Base-by-base conservation (phyloP, 2,113 vertebrate species). In the Seriola aureovittata region DNA sequence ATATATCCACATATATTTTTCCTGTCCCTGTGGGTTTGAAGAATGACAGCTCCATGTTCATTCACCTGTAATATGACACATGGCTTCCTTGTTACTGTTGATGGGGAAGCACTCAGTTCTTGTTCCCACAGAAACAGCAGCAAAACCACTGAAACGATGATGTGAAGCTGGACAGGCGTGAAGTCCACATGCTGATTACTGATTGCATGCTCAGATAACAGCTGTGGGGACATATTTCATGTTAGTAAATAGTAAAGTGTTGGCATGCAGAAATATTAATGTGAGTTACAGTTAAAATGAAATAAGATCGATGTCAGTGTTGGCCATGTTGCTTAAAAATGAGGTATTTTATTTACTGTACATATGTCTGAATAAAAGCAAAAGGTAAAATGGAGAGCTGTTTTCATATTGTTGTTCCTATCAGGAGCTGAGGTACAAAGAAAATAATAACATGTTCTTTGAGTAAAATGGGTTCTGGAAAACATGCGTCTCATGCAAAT, bases 361-460 rank as follows among this genome's bases (percentile, higher is more conserved):
- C 44, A 11, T 72, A 54, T 77, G 72, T 66, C 66, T 80, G 14
- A 83, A 90, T 90, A 88, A 88, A 90, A 79, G 66, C 19, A 71
- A 67, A 86, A 14, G 16, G 4, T 66, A 7, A 85, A 85, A 67
- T 0, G 50, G 0, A 73, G 11, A 65, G 1, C 1, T n/a, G 68
- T 21, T 65, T 71, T 17, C 0, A 32, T 62, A 3, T 14, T 44
- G 19, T 55, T 68, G 21, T 78, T 58, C n/a, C 11, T 38, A 52
- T 19, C 8, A 48, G 23, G 46, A 32, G 1, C 52, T 32, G 58
- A 25, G 36, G 6, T 80, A 2, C n/a, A 57, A 66, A 19, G 6
- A 42, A 65, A 23, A 42, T 25, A 12, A 25, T 4, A 23, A 23
- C 13, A 48, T 11, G 1, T 55, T 17, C 23, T 44, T 60, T 21